Evolutionary conservation across 2,888 invertebrate species (phyloP), one percentile per base, ranked within the genome.

Genomic region (Augiades crinisus): DNA sequence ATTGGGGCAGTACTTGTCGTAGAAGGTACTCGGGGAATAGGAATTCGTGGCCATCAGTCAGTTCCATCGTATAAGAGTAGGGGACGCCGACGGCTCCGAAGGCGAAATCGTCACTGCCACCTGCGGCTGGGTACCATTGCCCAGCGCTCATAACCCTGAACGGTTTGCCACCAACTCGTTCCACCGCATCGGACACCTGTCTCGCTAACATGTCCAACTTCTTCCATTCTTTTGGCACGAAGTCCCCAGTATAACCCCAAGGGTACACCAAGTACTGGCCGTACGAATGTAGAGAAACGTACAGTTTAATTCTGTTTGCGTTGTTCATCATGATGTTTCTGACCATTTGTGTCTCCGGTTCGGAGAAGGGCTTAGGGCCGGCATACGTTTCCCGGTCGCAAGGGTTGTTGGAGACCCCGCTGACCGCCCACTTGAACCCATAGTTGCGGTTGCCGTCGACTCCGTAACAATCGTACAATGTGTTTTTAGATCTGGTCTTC

Each of bases 361-460:
- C 93, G 0, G 93, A 93, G 73, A 93, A 93, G 0, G 93, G 78
- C 31, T 71, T 64, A 0, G 82, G 71, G 0, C 94, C 94, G 1
- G 91, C 90, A 67, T 90, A 94, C 0, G 90, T 91, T 22, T 93
- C 92, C 22, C 54, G 59, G 37, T 89, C 78, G 68, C 94, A 94
- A 0, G 91, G 91, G 56, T 91, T 77, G 0, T 36, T 68, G 46
- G 94, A 94, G 0, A 94, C 92, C 0, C 96, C 92, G 73, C 70
- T 92, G 65, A 73, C 92, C 62, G 90, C 92, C 94, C 94, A 94
- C 60, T 92, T 90, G 67, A 86, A 92, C 12, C 91, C 94, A 67
- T 93, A 95, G 77, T 95, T 95, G 12, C 95, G 81, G 69, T 95
- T 95, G 3, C 91, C 91, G 61, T 95, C 95, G 0, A 92, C 92